phyloP scores from a whole-genome alignment of 1,140 invertebrate genomes.

The Lepidurus arcticus region DNA sequence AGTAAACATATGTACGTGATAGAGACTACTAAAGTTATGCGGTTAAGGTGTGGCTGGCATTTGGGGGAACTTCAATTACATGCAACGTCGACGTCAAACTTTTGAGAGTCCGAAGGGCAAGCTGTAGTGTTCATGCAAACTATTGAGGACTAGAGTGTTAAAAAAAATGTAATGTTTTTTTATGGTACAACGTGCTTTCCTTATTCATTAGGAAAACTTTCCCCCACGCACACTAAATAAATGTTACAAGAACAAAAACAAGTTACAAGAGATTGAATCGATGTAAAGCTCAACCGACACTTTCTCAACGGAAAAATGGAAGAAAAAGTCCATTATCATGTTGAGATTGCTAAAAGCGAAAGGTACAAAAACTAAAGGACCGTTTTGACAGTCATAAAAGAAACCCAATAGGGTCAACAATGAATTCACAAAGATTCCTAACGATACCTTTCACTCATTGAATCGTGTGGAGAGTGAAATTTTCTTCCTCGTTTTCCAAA shows the following conservation, averaged over 20 bases:
- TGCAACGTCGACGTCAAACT: not conserved
- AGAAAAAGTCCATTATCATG: not conserved
- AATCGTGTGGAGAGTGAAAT: not conserved
- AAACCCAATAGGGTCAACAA: not conserved
- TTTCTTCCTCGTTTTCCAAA: not conserved
- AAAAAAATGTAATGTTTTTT: not conserved
- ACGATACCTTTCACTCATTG: conserved; percentile 6
- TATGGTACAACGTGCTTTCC: not conserved
- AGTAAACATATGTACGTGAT: not conserved
- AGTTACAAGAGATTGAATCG: not conserved
- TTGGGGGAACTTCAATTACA: conserved; percentile 10
- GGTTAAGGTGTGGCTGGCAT: conserved; percentile 5
- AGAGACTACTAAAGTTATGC: not conserved
- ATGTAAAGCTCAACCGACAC: not conserved
- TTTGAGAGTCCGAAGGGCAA: conserved; percentile 1
- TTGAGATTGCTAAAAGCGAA: not conserved
- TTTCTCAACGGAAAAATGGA: not conserved
- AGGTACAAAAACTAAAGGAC: not conserved
- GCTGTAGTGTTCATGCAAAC: not conserved
- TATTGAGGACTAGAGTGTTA: not conserved
- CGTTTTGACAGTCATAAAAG: conserved; percentile 1
- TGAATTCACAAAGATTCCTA: not conserved
- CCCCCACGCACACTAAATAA: too few relatives aligned
- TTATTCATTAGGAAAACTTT: not conserved
- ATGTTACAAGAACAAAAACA: not conserved